phyloP scores from a whole-genome alignment of 1,140 invertebrate genomes.

The Tetraneura akinire region DNA sequence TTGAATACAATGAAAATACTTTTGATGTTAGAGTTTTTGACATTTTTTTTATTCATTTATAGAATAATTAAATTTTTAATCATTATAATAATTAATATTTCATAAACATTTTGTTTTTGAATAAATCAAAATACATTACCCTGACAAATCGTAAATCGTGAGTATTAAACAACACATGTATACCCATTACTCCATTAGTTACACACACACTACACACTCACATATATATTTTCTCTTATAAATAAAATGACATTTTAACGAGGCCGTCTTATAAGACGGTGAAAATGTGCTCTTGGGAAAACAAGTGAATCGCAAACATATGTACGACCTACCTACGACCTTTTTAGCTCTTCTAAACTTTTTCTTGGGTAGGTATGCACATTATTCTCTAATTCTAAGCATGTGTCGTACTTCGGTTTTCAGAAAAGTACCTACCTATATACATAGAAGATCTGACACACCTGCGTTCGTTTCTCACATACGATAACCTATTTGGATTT shows the following conservation, averaged over 20 bases:
- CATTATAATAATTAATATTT: too few relatives aligned
- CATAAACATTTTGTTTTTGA: not conserved
- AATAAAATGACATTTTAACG: conserved; percentile 30
- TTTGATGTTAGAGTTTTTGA: too few relatives aligned
- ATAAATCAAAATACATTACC: not conserved
- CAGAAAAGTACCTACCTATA: conserved; percentile 10
- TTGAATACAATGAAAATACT: too few relatives aligned
- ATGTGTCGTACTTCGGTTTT: conserved; percentile 21
- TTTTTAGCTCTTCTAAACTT: conserved; percentile 31
- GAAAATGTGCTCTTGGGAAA: conserved; percentile 31
- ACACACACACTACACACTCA: not conserved
- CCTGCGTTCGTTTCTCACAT: conserved; percentile 28
- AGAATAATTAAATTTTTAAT: too few relatives aligned
- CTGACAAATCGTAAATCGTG: too few relatives aligned
- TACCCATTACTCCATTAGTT: too few relatives aligned
- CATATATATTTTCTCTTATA: not conserved
- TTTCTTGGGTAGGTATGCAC: not conserved
- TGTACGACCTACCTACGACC: conserved; percentile 7
- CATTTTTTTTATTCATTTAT: too few relatives aligned
- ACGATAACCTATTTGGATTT: conserved; percentile 20
- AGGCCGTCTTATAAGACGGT: not conserved
- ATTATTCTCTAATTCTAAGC: conserved; percentile 28
- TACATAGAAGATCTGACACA: not conserved
- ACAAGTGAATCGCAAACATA: conserved; percentile 27
- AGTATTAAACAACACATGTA: too few relatives aligned